A percentile compares a stretch with the other conserved stretches of the same genome.
These are phyloP conservation scores for Globia sparganii DNA, from an alignment of 2,888 invertebrate species.

Conservation along the genomic window DNA sequence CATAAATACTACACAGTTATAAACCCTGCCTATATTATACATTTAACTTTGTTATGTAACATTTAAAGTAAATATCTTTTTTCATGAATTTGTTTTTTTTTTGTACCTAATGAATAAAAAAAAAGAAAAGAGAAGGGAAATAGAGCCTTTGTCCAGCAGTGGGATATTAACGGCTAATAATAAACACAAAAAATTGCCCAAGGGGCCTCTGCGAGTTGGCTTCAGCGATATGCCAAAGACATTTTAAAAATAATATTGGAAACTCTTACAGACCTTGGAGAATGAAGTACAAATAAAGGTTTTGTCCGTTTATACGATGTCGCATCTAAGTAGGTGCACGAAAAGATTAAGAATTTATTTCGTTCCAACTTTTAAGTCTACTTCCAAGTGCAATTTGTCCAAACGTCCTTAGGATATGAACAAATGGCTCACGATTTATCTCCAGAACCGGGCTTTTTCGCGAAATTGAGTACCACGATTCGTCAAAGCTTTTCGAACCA, in stretches of 20 bases:
- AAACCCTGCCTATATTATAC: constrained; percentile 16
- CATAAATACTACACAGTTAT: constrained; percentile 48
- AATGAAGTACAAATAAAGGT: not conserved
- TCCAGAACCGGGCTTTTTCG: constrained; percentile 36
- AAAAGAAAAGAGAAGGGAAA: not conserved
- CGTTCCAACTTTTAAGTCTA: constrained; percentile 4
- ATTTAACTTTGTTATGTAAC: constrained; percentile 1
- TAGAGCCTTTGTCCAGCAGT: too few relatives aligned
- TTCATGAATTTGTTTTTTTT: not conserved
- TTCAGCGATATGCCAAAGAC: not conserved
- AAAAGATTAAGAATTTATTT: not conserved
- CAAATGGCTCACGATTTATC: constrained; percentile 57
- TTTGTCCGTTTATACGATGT: not conserved
- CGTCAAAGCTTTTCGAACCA: constrained; percentile 41
- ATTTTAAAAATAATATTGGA: not conserved
- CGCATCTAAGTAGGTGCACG: not conserved
- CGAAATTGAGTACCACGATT: constrained; percentile 53
- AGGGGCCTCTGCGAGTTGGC: not conserved
- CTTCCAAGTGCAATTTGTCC: constrained; percentile 26
- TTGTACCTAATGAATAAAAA: not conserved
- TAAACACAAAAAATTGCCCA: not conserved
- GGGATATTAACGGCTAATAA: not conserved
- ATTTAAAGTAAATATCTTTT: constrained; percentile 20
- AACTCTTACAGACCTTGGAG: not conserved
- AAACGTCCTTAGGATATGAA: constrained; percentile 28